Percentiles rank a stretch among this genome's conserved stretches.
Evolutionary conservation across 2,113 vertebrate genomes (phyloP).

Genomic region (Rhinolophus sinicus): DNA sequence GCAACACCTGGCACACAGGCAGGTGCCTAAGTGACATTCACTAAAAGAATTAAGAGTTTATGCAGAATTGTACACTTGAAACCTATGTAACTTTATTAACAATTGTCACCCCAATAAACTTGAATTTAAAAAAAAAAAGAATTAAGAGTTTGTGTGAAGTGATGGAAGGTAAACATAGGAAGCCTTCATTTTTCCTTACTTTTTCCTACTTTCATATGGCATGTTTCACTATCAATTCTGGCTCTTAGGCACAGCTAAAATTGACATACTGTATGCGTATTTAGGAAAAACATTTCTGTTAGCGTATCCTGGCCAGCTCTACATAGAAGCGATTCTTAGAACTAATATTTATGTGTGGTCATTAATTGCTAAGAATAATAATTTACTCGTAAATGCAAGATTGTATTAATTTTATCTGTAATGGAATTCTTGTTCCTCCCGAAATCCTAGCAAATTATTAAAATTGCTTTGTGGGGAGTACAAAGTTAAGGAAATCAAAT

Average conservation of each 20-base stretch:
- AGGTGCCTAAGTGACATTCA: neutral
- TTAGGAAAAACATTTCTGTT: constrained; percentile 53
- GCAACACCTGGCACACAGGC: neutral
- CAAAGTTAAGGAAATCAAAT: constrained; percentile 64
- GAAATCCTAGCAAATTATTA: constrained; percentile 63
- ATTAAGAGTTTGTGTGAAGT: neutral
- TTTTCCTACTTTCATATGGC: neutral
- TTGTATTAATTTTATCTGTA: constrained; percentile 71
- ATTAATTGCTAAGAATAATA: constrained; percentile 70
- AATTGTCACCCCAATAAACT: too few species aligned
- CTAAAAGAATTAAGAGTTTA: neutral
- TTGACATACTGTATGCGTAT: neutral
- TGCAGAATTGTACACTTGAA: too few species aligned
- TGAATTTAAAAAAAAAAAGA: neutral
- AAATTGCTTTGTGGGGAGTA: constrained; percentile 65
- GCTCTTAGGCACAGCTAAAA: constrained; percentile 35
- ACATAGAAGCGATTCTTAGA: constrained; percentile 58
- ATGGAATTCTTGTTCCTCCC: constrained; percentile 61
- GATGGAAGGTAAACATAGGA: neutral
- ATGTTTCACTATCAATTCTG: neutral
- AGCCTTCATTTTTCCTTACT: neutral
- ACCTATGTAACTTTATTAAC: too few species aligned
- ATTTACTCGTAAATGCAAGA: constrained; percentile 68
- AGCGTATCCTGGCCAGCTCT: constrained; percentile 34
- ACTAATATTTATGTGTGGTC: constrained; percentile 58